Conservation (phyloP, 2,113 vertebrate genomes). For the Cebus imitator region DNA sequence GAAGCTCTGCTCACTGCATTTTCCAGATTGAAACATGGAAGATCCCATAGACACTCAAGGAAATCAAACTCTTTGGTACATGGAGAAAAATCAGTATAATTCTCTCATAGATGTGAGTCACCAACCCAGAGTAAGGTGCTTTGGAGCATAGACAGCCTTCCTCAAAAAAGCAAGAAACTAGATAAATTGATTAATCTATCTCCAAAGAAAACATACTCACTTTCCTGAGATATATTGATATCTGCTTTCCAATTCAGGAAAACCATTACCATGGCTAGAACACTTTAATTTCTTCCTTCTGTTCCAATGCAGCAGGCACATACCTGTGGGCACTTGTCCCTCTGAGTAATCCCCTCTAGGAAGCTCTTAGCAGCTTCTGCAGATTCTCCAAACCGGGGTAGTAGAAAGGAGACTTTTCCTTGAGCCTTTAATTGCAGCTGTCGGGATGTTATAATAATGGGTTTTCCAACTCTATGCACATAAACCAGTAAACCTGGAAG, state of each 20-base stretch:
- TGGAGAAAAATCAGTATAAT: neutral
- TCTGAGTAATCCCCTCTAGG: neutral
- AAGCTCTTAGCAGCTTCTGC: neutral
- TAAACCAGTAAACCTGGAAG: no score
- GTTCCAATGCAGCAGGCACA: fast-evolving
- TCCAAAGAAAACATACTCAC: neutral
- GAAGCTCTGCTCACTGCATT: neutral
- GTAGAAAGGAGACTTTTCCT: neutral
- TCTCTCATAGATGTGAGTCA: neutral
- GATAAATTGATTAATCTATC: neutral
- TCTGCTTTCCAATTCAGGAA: neutral
- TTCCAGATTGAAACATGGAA: neutral
- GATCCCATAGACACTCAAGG: neutral
- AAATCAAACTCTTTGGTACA: neutral
- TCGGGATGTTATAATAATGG: neutral
- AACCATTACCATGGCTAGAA: fast-evolving
- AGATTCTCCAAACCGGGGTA: no score
- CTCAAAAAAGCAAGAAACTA: neutral
- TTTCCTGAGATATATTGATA: neutral
- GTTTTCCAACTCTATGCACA: neutral
- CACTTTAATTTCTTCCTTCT: neutral
- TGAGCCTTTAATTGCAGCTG: neutral
- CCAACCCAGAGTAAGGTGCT: neutral
- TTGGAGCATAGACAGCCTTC: neutral
- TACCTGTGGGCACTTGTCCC: no score